Percentiles rank a stretch among this genome's conserved stretches.
phyloP scores from a whole-genome alignment of 2,113 vertebrate species.

The Atlantisia rogersi region DNA sequence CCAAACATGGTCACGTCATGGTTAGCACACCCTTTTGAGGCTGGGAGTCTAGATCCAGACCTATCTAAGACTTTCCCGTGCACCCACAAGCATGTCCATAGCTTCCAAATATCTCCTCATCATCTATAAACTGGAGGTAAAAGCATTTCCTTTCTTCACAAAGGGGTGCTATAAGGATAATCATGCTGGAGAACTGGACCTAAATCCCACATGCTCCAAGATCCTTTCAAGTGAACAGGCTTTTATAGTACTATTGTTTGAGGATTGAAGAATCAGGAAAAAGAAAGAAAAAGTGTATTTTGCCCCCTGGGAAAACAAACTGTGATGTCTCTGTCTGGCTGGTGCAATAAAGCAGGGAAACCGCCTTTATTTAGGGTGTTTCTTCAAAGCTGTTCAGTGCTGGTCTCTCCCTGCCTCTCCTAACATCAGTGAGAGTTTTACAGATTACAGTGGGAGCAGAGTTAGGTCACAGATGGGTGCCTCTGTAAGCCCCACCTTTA shows the following conservation, averaged over 20 bases:
- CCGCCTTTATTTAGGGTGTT: neutral
- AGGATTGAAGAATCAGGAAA: neutral
- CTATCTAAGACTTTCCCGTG: neutral
- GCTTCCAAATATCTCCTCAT: neutral
- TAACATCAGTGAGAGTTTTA: neutral
- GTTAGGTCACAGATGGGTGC: slow-evolving; percentile 32
- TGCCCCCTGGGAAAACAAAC: neutral
- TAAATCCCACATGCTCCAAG: neutral
- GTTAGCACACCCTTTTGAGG: neutral
- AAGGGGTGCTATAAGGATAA: neutral
- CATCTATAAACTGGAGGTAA: neutral
- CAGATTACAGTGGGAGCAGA: neutral
- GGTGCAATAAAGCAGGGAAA: neutral
- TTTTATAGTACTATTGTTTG: neutral
- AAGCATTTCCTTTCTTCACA: neutral
- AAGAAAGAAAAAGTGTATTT: neutral
- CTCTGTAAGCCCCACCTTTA: slow-evolving; percentile 23
- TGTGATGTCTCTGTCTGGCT: neutral
- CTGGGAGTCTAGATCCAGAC: neutral
- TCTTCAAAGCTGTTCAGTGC: neutral
- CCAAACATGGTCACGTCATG: neutral
- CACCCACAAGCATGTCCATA: neutral
- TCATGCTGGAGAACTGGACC: neutral
- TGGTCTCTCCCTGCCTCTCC: neutral
- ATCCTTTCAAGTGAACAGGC: neutral